Conservation (phyloP, 2,888 invertebrate species). For the Watsonalla binaria region DNA sequence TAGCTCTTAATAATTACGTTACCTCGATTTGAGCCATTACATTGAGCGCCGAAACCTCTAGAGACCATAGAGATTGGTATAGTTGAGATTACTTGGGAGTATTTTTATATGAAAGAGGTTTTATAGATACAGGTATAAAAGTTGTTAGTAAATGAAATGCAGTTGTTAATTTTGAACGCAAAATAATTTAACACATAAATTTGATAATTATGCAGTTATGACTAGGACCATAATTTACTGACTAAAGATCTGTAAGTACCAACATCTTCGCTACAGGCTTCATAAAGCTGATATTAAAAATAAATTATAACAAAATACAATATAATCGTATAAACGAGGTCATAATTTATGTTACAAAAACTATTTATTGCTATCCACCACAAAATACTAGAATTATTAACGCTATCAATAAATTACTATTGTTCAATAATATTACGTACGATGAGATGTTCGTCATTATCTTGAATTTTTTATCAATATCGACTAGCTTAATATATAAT, state of each 20-base stretch:
- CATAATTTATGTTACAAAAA: neutral
- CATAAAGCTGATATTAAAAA: neutral
- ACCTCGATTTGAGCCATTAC: no score
- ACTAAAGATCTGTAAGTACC: neutral
- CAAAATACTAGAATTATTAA: neutral
- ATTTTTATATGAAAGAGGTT: no score
- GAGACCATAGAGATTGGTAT: no score
- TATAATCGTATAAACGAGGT: neutral
- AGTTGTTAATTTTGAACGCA: neutral
- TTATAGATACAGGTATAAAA: no score
- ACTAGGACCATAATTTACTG: neutral
- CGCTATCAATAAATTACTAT: neutral
- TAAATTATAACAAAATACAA: no score
- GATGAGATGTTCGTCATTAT: neutral
- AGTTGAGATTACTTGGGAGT: no score
- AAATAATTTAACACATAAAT: conserved; percentile 1
- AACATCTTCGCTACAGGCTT: neutral
- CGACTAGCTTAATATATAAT: no score
- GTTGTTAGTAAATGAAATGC: neutral
- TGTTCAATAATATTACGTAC: neutral
- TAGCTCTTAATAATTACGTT: neutral
- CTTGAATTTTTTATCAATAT: no score
- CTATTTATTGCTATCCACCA: neutral
- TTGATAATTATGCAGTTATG: neutral
- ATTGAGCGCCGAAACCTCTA: no score